These are phyloP conservation scores for Antheraea assamensis DNA, from an alignment of 2,888 invertebrate species.

Conservation along the genomic window DNA sequence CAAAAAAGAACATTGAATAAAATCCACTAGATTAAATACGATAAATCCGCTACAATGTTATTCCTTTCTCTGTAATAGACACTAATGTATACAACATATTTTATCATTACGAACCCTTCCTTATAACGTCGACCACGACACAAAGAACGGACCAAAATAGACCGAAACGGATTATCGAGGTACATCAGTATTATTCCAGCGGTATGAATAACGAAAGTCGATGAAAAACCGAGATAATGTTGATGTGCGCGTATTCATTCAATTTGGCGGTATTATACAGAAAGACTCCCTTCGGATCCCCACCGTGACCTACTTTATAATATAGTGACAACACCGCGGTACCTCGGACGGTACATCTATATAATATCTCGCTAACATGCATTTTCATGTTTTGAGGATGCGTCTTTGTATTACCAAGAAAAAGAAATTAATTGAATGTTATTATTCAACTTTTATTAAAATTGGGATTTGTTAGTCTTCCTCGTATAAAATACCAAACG, in stretches of 20 bases:
- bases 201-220: constrained; percentile 33
- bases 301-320: constrained; percentile 19
- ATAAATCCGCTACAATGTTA: background rate
- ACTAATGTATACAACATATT: background rate
- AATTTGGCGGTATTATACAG: constrained; percentile 33
- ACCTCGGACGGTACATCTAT: constrained; percentile 19
- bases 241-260: constrained; percentile 35
- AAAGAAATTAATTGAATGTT: background rate
- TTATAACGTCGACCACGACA: background rate
- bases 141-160: constrained; percentile 25
- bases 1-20: background rate
- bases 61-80: constrained; percentile 1
- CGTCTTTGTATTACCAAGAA: background rate
- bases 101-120: constrained; percentile 19
- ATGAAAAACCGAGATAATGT: constrained; percentile 34
- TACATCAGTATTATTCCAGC: constrained; percentile 28
- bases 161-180: constrained; percentile 28
- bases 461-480: too few species aligned
- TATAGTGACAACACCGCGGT: background rate
- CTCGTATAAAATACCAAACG: too few species aligned
- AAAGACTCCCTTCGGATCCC: constrained; percentile 13
- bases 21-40: background rate
- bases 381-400: background rate
- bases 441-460: background rate
- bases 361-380: constrained; percentile 10